A percentile compares a stretch with the other conserved stretches of the same genome.
phyloP scores from a whole-genome alignment of 64 coral and sea anemone species.

The Porites lutea region DNA sequence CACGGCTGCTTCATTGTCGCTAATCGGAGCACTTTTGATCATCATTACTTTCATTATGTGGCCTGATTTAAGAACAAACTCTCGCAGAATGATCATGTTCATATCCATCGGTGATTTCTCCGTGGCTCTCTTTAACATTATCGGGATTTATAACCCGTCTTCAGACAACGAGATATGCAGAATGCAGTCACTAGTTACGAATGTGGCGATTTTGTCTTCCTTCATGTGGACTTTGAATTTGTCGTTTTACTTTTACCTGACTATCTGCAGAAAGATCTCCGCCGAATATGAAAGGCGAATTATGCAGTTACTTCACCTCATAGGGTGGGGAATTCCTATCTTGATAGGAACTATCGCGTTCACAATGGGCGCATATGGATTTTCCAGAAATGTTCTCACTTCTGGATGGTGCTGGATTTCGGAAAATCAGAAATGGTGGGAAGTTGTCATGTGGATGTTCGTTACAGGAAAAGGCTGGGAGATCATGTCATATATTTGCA shows the following conservation, averaged over 20 bases:
- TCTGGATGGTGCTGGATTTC: constrained; percentile 95
- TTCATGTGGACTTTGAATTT: no score
- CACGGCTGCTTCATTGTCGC: constrained; percentile 64
- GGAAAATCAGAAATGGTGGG: not conserved
- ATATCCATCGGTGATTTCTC: constrained; percentile 94
- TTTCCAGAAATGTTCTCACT: constrained; percentile 8
- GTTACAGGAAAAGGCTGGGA: constrained; percentile 94
- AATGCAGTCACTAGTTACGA: not conserved
- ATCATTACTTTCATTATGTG: constrained; percentile 77
- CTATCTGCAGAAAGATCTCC: no score
- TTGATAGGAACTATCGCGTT: no score
- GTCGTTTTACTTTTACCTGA: no score
- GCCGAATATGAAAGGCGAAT: no score
- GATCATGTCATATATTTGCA: constrained; percentile 78
- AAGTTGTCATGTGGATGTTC: constrained; percentile 77
- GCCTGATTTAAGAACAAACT: constrained; percentile 82
- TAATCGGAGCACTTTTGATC: constrained; percentile 70
- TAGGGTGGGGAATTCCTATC: no score
- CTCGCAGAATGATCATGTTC: constrained; percentile 81
- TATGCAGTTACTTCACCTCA: no score
- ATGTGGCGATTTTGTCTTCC: no score
- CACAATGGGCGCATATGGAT: no score
- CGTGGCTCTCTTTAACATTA: constrained; percentile 54
- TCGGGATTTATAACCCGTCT: not conserved
- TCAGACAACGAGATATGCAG: not conserved